These are phyloP conservation scores for Polyploca ridens DNA, from an alignment of 2,888 invertebrate species.

Conservation along the genomic window DNA sequence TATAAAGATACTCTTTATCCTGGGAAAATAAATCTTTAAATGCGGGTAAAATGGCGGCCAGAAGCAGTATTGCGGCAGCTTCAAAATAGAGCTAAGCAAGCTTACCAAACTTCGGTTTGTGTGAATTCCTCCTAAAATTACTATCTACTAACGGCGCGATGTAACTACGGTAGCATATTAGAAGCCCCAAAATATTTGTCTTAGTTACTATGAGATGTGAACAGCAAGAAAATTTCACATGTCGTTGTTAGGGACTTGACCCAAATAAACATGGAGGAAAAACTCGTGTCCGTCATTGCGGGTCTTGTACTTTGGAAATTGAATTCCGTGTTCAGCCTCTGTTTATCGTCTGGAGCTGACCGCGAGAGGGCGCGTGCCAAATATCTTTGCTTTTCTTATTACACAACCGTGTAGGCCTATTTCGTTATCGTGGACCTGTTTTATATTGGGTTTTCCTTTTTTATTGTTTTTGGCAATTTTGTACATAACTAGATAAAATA, in stretches of 20 bases:
- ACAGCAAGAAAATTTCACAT: constrained; percentile 69
- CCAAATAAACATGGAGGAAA: constrained; percentile 69
- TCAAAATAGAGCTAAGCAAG: background rate
- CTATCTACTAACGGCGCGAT: background rate
- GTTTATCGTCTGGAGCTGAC: constrained; percentile 50
- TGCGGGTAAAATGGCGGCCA: too few relatives aligned
- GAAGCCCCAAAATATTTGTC: constrained; percentile 26
- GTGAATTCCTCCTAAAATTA: background rate
- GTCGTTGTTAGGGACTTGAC: constrained; percentile 59
- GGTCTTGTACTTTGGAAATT: constrained; percentile 65
- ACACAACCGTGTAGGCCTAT: constrained; percentile 28
- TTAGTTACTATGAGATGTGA: constrained; percentile 43
- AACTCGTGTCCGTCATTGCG: constrained; percentile 64
- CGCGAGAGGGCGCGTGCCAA: constrained; percentile 42
- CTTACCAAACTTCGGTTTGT: background rate
- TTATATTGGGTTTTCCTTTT: constrained; percentile 17
- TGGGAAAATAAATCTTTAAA: too few relatives aligned
- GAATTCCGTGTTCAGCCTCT: constrained; percentile 56
- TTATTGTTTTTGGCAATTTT: background rate
- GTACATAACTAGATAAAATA: background rate
- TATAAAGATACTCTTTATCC: too few relatives aligned
- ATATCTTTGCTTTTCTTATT: constrained; percentile 43
- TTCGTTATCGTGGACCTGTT: constrained; percentile 21
- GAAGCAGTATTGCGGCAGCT: too few relatives aligned
- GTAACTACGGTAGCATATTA: background rate